These are phyloP conservation scores for Callospermophilus lateralis DNA, from an alignment of 2,113 vertebrate species.

Conservation along the genomic window DNA sequence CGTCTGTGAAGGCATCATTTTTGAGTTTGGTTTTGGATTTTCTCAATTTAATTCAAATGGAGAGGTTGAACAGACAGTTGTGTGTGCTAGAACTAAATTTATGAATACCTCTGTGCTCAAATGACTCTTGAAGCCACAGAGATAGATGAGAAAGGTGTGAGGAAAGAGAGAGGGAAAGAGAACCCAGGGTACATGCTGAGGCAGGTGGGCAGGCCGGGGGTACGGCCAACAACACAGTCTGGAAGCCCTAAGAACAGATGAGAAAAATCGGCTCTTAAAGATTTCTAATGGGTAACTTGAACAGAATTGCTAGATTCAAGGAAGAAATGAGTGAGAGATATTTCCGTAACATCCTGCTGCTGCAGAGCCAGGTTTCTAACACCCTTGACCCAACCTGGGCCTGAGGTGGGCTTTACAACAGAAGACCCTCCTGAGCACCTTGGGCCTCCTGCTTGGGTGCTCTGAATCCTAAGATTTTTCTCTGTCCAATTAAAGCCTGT, in stretches of 20 bases:
- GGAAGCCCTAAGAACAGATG: neutral
- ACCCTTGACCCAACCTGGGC: neutral
- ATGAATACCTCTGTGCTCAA: neutral
- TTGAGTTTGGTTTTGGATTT: neutral
- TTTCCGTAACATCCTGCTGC: neutral
- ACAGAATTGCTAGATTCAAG: neutral
- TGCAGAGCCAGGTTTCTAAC: neutral
- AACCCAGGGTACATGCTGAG: neutral
- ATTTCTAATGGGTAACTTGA: neutral
- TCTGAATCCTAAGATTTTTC: neutral
- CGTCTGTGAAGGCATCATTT: neutral
- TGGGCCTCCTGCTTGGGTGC: neutral
- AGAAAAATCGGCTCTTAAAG: neutral
- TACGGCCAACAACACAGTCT: no score
- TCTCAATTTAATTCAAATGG: neutral
- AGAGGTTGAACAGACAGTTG: neutral
- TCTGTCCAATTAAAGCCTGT: neutral
- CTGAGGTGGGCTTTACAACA: neutral
- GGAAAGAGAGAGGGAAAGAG: neutral
- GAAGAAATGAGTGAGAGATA: neutral
- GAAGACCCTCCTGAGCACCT: neutral
- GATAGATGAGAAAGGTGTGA: neutral
- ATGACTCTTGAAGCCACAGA: neutral
- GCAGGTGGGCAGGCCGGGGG: neutral
- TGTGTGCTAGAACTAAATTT: neutral